These are phyloP conservation scores for Paramormyrops hopkinsi DNA, from an alignment of 2,797 vertebrate species.

Conservation along the genomic window DNA sequence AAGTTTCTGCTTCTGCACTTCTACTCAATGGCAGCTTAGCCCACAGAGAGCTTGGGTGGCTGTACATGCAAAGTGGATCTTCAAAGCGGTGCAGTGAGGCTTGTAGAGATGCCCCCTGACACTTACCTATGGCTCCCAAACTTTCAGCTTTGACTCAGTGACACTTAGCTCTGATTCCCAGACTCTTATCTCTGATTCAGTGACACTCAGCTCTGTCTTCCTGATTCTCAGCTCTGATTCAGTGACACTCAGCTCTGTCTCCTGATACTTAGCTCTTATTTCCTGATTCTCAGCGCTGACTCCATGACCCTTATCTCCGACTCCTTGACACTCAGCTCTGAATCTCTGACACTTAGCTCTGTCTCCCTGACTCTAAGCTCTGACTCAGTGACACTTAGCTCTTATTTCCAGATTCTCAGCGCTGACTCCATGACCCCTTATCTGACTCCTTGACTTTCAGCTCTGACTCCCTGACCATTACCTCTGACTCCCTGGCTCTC, in stretches of 20 bases:
- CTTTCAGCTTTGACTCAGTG: neutral
- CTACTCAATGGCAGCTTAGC: conserved; percentile 50
- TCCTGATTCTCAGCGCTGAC: neutral
- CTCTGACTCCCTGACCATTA: neutral
- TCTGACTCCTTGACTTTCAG: conserved; percentile 13
- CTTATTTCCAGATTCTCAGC: neutral
- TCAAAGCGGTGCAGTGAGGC: conserved; percentile 45
- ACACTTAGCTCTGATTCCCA: neutral
- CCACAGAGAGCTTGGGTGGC: conserved; percentile 61
- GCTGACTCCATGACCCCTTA: neutral
- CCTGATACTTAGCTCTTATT: neutral
- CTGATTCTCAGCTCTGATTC: neutral
- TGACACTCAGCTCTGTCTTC: neutral
- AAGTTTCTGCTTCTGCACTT: conserved; percentile 42
- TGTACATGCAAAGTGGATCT: conserved; percentile 46
- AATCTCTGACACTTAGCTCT: too few species aligned
- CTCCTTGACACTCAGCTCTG: conserved; percentile 1
- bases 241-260: neutral
- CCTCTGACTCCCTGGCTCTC: neutral
- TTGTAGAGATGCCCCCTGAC: conserved; percentile 37
- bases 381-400: neutral
- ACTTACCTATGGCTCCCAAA: conserved; percentile 1
- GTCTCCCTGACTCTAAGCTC: neutral
- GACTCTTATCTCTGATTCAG: neutral
- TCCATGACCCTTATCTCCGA: neutral